These are phyloP conservation scores for Frieseomelitta varia DNA, from an alignment of 1,140 invertebrate genomes.

Conservation along the genomic window DNA sequence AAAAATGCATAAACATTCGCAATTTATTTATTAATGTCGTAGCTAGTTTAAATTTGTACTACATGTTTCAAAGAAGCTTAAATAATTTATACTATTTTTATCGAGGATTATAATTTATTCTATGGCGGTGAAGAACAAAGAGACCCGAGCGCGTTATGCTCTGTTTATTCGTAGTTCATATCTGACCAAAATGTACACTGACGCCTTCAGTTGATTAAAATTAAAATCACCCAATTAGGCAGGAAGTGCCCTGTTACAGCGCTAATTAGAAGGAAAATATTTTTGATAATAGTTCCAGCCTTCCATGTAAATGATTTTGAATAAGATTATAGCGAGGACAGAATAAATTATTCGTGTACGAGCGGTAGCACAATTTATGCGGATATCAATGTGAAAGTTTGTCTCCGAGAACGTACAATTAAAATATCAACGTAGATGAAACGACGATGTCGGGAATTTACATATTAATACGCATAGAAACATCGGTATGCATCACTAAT, in stretches of 20 bases:
- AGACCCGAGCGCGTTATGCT: background rate
- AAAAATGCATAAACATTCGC: too few relatives aligned
- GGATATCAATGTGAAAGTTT: constrained; percentile 5
- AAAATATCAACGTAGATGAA: background rate
- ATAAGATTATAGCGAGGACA: background rate
- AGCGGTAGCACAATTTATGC: background rate
- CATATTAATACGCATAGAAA: too few relatives aligned
- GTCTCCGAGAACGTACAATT: background rate
- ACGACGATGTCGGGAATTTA: background rate
- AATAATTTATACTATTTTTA: background rate
- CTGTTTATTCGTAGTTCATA: background rate
- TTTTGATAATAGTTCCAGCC: background rate
- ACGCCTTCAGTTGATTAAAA: background rate
- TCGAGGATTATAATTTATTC: background rate
- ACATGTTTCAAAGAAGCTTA: background rate
- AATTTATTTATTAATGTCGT: background rate
- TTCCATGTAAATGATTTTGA: background rate
- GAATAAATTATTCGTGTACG: background rate
- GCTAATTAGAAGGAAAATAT: background rate
- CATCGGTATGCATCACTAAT: too few relatives aligned
- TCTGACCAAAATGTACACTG: background rate
- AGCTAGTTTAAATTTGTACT: background rate
- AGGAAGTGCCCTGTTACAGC: background rate
- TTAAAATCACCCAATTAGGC: background rate
- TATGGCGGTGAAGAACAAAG: background rate